phyloP scores from a whole-genome alignment of 23 tunicate genomes.

The Clavelina lepadiformis region DNA sequence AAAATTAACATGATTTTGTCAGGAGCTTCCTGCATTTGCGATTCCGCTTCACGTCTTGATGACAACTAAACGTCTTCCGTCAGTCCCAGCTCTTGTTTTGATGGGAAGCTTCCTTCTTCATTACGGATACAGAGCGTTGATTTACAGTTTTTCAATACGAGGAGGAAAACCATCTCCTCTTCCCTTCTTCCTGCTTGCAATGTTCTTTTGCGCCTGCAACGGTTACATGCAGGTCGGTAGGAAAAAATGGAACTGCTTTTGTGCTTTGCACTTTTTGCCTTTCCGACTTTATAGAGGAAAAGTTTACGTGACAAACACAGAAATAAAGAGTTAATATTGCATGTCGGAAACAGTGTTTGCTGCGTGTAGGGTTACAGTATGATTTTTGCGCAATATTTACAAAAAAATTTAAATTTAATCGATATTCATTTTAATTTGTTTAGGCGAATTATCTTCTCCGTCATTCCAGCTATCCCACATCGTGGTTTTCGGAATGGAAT shows the following conservation, averaged over 20 bases:
- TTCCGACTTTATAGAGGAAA: no score
- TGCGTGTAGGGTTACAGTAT: no score
- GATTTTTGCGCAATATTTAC: no score
- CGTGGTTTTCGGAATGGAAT: constrained; percentile 59
- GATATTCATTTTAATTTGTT: no score
- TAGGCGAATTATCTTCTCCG: constrained; percentile 33
- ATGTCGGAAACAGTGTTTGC: no score
- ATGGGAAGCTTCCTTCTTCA: constrained; percentile 40
- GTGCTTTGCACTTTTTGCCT: no score
- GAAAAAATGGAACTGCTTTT: no score
- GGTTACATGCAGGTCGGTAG: constrained; percentile 79
- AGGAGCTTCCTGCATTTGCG: constrained; percentile 60
- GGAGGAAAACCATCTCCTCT: constrained; percentile 82
- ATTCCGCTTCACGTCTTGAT: constrained; percentile 28
- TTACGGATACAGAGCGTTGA: constrained; percentile 49
- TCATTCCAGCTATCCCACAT: constrained; percentile 26
- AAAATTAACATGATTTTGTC: constrained; percentile 1
- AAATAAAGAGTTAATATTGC: no score
- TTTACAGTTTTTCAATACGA: constrained; percentile 48
- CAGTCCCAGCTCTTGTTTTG: constrained; percentile 19
- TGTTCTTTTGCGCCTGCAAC: constrained; percentile 51
- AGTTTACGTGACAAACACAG: no score
- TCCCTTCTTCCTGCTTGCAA: constrained; percentile 27
- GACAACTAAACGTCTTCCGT: constrained; percentile 7
- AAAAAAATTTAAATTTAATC: no score